These are phyloP conservation scores for Metacarcinus magister DNA, from an alignment of 2,888 invertebrate genomes.

Conservation along the genomic window DNA sequence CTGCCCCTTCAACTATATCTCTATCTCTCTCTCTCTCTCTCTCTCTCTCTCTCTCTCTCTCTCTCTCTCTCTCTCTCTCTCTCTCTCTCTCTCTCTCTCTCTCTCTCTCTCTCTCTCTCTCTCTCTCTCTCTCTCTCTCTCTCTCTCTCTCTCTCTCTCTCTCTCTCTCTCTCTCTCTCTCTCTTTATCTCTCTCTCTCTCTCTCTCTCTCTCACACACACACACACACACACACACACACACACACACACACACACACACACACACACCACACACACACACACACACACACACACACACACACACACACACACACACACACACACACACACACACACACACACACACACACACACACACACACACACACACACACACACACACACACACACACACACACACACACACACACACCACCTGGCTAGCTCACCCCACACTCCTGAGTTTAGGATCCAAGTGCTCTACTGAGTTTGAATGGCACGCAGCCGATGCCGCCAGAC, in stretches of 20 bases:
- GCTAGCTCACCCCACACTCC: neutral
- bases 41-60: slow-evolving; percentile 53
- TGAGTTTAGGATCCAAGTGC: neutral
- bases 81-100: slow-evolving; percentile 70
- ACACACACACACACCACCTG: neutral
- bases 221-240: slow-evolving; percentile 54
- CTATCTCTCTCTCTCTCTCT: no score
- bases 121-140: slow-evolving; percentile 69
- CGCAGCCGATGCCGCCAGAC: neutral
- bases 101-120: slow-evolving; percentile 68
- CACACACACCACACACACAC: neutral
- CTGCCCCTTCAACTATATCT: neutral
- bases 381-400: neutral
- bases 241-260: neutral
- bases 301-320: neutral
- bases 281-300: neutral
- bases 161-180: slow-evolving; percentile 52
- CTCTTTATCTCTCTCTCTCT: slow-evolving; percentile 61
- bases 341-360: neutral
- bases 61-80: slow-evolving; percentile 51
- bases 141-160: slow-evolving; percentile 64
- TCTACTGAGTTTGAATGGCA: slow-evolving; percentile 41
- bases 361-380: neutral
- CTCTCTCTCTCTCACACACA: slow-evolving; percentile 73
- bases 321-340: neutral